Evolutionary conservation across 1,140 invertebrate genomes (phyloP).

Genomic region (Panagrolaimus sp.): DNA sequence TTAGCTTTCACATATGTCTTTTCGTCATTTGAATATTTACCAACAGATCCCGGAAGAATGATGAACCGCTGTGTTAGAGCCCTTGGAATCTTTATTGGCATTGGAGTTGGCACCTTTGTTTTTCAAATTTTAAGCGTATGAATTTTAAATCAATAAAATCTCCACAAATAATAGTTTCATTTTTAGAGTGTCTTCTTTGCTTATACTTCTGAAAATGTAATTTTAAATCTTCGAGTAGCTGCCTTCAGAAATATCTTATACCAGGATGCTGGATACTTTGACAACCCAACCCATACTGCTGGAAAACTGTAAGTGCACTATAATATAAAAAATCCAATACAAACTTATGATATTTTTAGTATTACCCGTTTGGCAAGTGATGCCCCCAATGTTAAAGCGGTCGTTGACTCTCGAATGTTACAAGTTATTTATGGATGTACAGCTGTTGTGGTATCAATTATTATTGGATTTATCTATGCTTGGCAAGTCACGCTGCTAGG

Average conservation of each 20-base stretch:
- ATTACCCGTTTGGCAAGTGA: constrained; percentile 29
- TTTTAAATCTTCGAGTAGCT: not conserved
- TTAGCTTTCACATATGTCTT: constrained; percentile 5
- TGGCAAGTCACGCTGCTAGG: constrained; percentile 33
- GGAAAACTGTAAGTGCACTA: constrained; percentile 24
- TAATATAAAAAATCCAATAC: too few relatives aligned
- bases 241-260: not conserved
- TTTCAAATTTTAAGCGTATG: constrained; percentile 29
- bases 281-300: constrained; percentile 25
- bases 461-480: constrained; percentile 34
- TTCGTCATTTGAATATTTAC: not conserved
- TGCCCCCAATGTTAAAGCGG: constrained; percentile 33
- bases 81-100: not conserved
- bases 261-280: constrained; percentile 32
- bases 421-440: constrained; percentile 33
- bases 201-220: constrained; percentile 21
- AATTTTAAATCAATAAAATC: not conserved
- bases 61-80: not conserved
- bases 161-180: not conserved
- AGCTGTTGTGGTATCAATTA: constrained; percentile 29
- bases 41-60: not conserved
- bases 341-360: too few relatives aligned
- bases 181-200: constrained; percentile 24
- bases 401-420: constrained; percentile 33
- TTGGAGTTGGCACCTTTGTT: constrained; percentile 14